Evolutionary conservation across 2,113 vertebrate species (phyloP).

Genomic region (Larimichthys crocea): DNA sequence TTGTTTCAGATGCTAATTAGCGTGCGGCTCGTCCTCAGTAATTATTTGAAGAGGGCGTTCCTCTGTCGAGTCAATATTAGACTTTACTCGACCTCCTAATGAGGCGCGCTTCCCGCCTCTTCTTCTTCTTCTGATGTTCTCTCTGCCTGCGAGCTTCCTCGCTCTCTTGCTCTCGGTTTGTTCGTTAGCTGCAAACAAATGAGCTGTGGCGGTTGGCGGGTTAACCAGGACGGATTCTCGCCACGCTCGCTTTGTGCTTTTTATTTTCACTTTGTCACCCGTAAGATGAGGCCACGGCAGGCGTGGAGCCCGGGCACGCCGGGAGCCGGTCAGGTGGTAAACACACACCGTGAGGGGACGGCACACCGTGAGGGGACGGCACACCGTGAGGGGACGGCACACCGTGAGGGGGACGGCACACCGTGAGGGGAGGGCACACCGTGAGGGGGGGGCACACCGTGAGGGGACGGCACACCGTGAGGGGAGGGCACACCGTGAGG

Average conservation of each 20-base stretch:
- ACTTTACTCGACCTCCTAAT: conserved; percentile 66
- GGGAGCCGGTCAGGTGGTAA: conserved; percentile 50
- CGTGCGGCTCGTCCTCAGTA: conserved; percentile 53
- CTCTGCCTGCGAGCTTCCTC: conserved; percentile 28
- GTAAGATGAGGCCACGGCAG: conserved; percentile 20
- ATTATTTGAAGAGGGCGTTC: conserved; percentile 75
- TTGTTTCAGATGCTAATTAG: conserved; percentile 77
- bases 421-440: no score
- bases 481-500: no score
- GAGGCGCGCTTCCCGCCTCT: conserved; percentile 43
- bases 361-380: no score
- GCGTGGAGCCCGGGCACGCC: conserved; percentile 39
- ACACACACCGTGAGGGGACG: no score
- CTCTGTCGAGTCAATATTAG: conserved; percentile 74
- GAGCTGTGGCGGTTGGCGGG: conserved; percentile 54
- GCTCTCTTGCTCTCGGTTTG: conserved; percentile 23
- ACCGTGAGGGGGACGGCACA: no score
- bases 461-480: no score
- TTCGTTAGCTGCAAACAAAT: conserved; percentile 52
- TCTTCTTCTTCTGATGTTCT: conserved; percentile 43
- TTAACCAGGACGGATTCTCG: no score
- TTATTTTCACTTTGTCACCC: conserved; percentile 45
- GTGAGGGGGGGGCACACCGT: no score
- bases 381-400: no score
- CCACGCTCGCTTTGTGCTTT: conserved; percentile 51